Evolutionary conservation across 2,113 vertebrate genomes (phyloP), one percentile per base, ranked within the genome.

Genomic region (Leucopternis melanops): DNA sequence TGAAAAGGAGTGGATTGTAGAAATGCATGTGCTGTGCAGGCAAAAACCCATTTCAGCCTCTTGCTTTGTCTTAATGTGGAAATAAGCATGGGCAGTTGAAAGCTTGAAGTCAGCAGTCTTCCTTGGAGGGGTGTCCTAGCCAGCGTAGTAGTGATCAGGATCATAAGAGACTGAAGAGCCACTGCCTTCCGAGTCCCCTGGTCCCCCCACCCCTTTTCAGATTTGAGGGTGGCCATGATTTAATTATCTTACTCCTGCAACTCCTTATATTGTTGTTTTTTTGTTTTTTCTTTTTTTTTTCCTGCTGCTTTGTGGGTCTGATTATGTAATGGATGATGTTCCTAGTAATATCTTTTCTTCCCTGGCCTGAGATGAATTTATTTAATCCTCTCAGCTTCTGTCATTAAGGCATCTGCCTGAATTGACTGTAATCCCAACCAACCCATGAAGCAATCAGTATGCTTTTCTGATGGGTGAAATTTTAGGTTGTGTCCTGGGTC

Each of bases 301-400:
- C 7, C 61, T 94, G 75, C 45, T 80, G 80, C 63, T 93, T 50
- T 71, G 42, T 92, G 88, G 47, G 57, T 90, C 63, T 79, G 90
- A 8, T 96, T 94, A 69, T 1, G 0, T 63, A 93, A 79, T 1
- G 0, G 57, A 26, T 86, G 80, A 86, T 89, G 75, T 81, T 88
- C 87, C 67, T 44, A 29, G 80, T 78, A 34, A 80, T 58, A 21
- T 49, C 22, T 66, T 72, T 61, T 85, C 70, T 87, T 80, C 44
- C 79, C 70, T 92, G 82, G 36, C 89, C 80, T 47, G 73, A 85
- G 82, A 69, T 94, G 63, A 92, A 94, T 96, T 73, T 80, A 59
- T 95, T 92, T 96, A 97, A 97, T 97, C 95, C 88, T 94, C 93
- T 97, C 89, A 66, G 86, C 5, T 57, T 75, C 52, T 82, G 78